Percentiles rank a stretch among this genome's conserved stretches.
phyloP scores from a whole-genome alignment of 2,797 vertebrate genomes.

The Chrysocyon brachyurus region DNA sequence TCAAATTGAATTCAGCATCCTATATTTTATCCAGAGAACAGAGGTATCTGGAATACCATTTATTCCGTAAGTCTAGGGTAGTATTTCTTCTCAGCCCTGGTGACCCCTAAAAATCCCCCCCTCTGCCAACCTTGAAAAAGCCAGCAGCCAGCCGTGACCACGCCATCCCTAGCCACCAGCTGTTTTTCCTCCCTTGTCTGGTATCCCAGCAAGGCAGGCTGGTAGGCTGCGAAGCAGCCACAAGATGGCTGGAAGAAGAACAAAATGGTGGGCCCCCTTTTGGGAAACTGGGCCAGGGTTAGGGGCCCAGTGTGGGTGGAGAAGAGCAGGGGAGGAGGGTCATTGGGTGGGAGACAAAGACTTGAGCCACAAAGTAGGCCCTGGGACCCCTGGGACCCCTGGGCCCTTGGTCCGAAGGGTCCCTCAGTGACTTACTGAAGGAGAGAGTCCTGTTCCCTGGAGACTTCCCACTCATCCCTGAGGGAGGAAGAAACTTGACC shows the following conservation, averaged over 20 bases:
- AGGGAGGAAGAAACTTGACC: not conserved
- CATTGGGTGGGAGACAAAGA: not conserved
- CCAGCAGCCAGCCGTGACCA: not conserved
- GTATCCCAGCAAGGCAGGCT: not conserved
- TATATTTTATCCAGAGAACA: not conserved
- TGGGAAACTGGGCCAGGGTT: not conserved
- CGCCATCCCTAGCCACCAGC: rapidly evolving
- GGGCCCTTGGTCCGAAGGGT: not conserved
- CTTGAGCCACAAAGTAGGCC: not conserved
- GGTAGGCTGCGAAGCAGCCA: not conserved
- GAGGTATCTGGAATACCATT: not conserved
- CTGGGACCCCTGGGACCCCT: not conserved
- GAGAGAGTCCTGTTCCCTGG: not conserved
- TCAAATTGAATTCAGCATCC: not conserved
- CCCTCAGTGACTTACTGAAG: not conserved
- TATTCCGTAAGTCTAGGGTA: not conserved
- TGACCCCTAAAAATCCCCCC: not conserved
- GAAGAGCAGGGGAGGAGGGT: not conserved
- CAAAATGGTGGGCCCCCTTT: conserved; percentile 43
- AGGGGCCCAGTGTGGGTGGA: not conserved
- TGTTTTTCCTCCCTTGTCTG: not conserved
- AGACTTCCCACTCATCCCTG: not conserved
- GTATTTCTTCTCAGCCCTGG: not conserved
- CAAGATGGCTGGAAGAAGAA: conserved; percentile 32
- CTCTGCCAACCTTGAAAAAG: not conserved